Base-by-base conservation (phyloP, 2,888 invertebrate genomes). In the Synergus umbraculus region DNA sequence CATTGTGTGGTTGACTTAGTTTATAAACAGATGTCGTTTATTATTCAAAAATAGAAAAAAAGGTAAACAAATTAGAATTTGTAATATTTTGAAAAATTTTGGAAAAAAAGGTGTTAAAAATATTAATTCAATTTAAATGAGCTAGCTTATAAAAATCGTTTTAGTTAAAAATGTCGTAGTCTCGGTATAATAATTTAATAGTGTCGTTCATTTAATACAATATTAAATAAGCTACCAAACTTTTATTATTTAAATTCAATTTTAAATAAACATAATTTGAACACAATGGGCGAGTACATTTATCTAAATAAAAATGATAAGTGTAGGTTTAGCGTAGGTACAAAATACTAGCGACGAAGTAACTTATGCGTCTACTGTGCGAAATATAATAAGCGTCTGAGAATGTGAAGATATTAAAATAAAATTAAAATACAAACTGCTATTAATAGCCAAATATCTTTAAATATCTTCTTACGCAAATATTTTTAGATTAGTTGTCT, bases 371-470 rank as follows among this genome's bases (percentile, higher is more conserved):
- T 12, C 10, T 10, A 46, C 46, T n/a, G 44, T 66, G 66, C 66
- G 66, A 66, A 43, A 66, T 41, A 43, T 66, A 66, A 66, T 44
- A 66, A 44, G 66, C 44, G 66, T 66, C 18, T 66, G 43, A 66
- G 66, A 66, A 66, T 66, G 66, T 44, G 44, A 18, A 8, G 18
- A 18, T 22, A 66, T 18, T 10, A 29, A 41, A 13, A 46, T 46
- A 9, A 46, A 46, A 12, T 46, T 46, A 10, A 12, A 46, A 46
- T 46, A 46, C 46, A 46, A 46, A 13, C 10, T 46, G 10, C 13
- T 37, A 37, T 37, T 37, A 37, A 37, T 37, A 37, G 37, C 37
- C 37, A 37, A 5, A 37, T 37, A 37, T 37, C 0, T 37, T 5
- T 7, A 37, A 37, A 37, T 37, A 37, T 37, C 37, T 37, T 5